Conservation (phyloP, 1,140 invertebrate genomes). For the Olivierus martensii region DNA sequence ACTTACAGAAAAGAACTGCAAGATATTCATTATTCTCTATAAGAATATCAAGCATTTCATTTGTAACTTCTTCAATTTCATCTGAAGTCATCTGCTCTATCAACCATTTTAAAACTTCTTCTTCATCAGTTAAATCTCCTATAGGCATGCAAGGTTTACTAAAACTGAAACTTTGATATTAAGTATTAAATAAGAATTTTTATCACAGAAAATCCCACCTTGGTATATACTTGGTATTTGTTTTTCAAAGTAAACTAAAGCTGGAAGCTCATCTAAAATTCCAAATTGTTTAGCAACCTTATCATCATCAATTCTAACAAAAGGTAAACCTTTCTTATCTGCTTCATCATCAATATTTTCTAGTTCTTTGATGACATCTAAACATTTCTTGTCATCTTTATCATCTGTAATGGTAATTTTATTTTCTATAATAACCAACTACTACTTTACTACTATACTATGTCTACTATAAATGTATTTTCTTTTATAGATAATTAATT, state of each 20-base stretch:
- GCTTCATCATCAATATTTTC: slow-evolving; percentile 93
- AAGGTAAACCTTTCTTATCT: slow-evolving; percentile 50
- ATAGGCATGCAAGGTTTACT: too few species aligned
- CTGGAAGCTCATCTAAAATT: slow-evolving; percentile 39
- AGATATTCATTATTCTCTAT: slow-evolving; percentile 82
- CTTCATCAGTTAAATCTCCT: slow-evolving; percentile 24
- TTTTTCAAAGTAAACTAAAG: slow-evolving; percentile 74
- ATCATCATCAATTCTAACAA: slow-evolving; percentile 44
- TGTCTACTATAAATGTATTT: too few species aligned
- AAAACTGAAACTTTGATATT: too few species aligned
- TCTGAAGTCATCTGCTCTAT: slow-evolving; percentile 48
- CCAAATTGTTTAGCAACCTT: slow-evolving; percentile 72
- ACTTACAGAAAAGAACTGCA: slow-evolving; percentile 82
- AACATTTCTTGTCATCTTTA: slow-evolving; percentile 75
- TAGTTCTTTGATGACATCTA: slow-evolving; percentile 69
- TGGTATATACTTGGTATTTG: slow-evolving; percentile 74
- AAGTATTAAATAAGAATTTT: background rate
- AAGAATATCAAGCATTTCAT: slow-evolving; percentile 52
- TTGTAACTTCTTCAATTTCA: slow-evolving; percentile 81
- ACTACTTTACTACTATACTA: too few species aligned
- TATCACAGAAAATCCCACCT: slow-evolving; percentile 31
- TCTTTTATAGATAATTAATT: too few species aligned
- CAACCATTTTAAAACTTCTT: slow-evolving; percentile 25
- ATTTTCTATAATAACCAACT: too few species aligned
- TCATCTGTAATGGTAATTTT: slow-evolving; percentile 51